Conservation (phyloP, 2,888 invertebrate species). For the Pheosia tremula region DNA sequence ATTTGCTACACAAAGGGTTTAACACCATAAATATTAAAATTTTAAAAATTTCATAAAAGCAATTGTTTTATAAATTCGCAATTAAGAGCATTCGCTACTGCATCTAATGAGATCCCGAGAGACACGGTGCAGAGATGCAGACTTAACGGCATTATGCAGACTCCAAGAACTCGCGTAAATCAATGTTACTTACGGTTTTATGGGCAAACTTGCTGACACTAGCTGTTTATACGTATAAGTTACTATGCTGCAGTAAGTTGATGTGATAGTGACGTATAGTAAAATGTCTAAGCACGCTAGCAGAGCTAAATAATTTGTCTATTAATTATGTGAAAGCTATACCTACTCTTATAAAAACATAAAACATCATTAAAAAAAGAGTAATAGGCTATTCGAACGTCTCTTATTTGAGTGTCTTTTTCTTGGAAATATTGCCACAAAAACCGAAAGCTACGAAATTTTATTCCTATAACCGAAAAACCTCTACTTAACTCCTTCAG, state of each 20-base stretch:
- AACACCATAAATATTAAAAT: background rate
- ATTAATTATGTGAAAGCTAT: too few species aligned
- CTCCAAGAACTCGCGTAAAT: conserved; percentile 22
- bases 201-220: conserved; percentile 32
- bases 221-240: conserved; percentile 31
- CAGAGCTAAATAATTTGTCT: too few species aligned
- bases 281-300: background rate
- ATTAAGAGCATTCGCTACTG: conserved; percentile 3
- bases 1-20: too few species aligned
- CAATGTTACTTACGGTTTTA: conserved; percentile 31
- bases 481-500: too few species aligned
- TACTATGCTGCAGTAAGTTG: conserved; percentile 12
- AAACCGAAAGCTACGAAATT: too few species aligned
- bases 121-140: conserved; percentile 20
- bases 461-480: too few species aligned
- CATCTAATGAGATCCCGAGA: background rate
- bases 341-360: too few species aligned
- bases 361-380: too few species aligned
- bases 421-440: too few species aligned
- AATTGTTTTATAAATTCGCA: background rate
- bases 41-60: background rate
- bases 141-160: conserved; percentile 15
- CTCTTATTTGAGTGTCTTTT: too few species aligned
- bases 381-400: too few species aligned
- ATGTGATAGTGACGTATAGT: background rate